A percentile compares a stretch with the other conserved stretches of the same genome.
Evolutionary conservation across 2,888 invertebrate species (phyloP).

Genomic region (Globia sparganii): DNA sequence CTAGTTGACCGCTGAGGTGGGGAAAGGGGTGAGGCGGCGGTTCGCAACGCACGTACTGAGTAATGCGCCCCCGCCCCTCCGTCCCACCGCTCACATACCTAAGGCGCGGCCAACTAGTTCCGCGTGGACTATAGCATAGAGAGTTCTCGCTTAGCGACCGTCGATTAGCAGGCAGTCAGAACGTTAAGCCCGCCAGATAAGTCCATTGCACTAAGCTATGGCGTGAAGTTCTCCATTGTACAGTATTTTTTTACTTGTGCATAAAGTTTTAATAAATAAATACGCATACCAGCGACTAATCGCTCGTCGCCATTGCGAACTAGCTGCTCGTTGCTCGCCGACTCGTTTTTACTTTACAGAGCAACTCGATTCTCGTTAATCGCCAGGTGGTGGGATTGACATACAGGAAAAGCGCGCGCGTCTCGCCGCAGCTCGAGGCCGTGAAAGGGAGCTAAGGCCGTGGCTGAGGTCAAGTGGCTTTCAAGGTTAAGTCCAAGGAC

Average conservation of each 20-base stretch:
- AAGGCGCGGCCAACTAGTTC: too few relatives aligned
- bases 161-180: not conserved
- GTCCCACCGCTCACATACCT: too few relatives aligned
- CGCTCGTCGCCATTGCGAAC: not conserved
- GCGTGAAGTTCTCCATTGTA: too few relatives aligned
- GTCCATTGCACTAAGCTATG: too few relatives aligned
- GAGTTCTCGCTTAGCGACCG: not conserved
- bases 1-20: too few relatives aligned
- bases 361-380: not conserved
- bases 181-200: not conserved
- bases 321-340: not conserved
- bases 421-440: not conserved
- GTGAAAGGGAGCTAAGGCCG: conserved; percentile 6
- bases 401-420: not conserved
- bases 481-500: conserved; percentile 50
- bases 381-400: not conserved
- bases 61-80: too few relatives aligned
- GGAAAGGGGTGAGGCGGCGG: too few relatives aligned
- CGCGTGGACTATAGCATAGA: too few relatives aligned
- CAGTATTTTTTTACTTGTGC: too few relatives aligned
- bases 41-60: too few relatives aligned
- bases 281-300: not conserved
- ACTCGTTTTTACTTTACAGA: not conserved
- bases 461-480: conserved; percentile 36
- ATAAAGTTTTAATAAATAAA: too few relatives aligned